Evolutionary conservation across 2,888 invertebrate species (phyloP).

Genomic region (Metallyticus violacea): DNA sequence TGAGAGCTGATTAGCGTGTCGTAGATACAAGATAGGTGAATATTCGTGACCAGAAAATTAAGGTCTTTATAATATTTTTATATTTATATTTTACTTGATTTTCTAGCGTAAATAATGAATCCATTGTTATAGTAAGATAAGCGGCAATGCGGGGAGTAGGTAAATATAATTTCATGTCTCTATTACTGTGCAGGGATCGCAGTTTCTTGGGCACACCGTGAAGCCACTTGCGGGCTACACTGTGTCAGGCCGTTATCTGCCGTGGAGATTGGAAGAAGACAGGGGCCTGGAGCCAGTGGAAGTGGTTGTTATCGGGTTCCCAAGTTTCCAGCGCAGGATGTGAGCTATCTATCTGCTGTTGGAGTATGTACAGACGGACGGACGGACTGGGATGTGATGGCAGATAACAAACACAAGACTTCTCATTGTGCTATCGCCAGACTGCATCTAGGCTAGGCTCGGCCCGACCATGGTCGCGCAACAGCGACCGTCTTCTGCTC

Average conservation of each 20-base stretch:
- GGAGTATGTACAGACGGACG: not conserved
- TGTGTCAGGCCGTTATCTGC: not conserved
- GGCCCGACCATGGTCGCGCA: no score
- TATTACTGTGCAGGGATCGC: no score
- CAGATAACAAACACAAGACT: constrained; percentile 10
- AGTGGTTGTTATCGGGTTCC: constrained; percentile 7
- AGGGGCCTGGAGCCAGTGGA: not conserved
- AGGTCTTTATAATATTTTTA: no score
- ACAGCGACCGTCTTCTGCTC: no score
- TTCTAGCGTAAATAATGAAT: no score
- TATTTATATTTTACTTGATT: no score
- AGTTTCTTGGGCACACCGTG: not conserved
- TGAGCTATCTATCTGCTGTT: not conserved
- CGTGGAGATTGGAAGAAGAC: not conserved
- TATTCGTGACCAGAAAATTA: no score
- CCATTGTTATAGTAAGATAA: no score
- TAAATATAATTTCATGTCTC: no score
- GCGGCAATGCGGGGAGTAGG: no score
- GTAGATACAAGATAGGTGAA: no score
- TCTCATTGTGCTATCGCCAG: constrained; percentile 10
- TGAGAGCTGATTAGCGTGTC: no score
- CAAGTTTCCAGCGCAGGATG: constrained; percentile 12
- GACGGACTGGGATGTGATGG: not conserved
- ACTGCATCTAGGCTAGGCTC: not conserved
- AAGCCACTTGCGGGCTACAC: not conserved